phyloP scores from a whole-genome alignment of 2,888 invertebrate species.

The Arge pagana region DNA sequence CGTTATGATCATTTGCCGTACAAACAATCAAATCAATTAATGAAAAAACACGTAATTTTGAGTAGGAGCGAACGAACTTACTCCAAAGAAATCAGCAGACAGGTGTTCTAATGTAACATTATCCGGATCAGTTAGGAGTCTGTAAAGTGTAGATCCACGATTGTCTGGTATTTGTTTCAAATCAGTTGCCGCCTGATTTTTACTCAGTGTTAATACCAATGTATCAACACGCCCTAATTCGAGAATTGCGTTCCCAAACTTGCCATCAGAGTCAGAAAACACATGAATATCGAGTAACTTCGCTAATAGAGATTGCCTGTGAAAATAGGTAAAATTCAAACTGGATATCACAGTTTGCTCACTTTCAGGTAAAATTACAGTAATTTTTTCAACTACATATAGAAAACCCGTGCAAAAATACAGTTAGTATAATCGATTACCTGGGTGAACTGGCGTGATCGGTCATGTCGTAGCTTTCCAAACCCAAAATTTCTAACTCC shows the following conservation, averaged over 20 bases:
- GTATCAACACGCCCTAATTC: constrained; percentile 65
- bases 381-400: too few relatives aligned
- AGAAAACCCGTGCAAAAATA: background rate
- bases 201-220: constrained; percentile 59
- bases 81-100: constrained; percentile 63
- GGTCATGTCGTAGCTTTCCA: constrained; percentile 46
- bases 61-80: constrained; percentile 42
- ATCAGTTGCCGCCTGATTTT: constrained; percentile 60
- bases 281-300: constrained; percentile 63
- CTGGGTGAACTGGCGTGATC: constrained; percentile 39
- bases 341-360: too few relatives aligned
- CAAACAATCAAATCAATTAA: constrained; percentile 3
- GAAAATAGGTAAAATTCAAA: background rate
- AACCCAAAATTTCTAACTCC: constrained; percentile 47
- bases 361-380: background rate
- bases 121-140: constrained; percentile 66
- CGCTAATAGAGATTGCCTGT: constrained; percentile 53
- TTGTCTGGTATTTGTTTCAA: constrained; percentile 62
- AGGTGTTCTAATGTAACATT: constrained; percentile 64
- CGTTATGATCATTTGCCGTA: background rate
- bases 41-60: background rate
- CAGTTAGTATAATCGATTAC: constrained; percentile 31
- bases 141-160: constrained; percentile 63
- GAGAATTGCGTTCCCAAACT: constrained; percentile 61
- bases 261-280: constrained; percentile 59